Evolutionary conservation across 2,113 vertebrate genomes (phyloP), one percentile per base, ranked within the genome.

Genomic region (Clarias gariepinus): DNA sequence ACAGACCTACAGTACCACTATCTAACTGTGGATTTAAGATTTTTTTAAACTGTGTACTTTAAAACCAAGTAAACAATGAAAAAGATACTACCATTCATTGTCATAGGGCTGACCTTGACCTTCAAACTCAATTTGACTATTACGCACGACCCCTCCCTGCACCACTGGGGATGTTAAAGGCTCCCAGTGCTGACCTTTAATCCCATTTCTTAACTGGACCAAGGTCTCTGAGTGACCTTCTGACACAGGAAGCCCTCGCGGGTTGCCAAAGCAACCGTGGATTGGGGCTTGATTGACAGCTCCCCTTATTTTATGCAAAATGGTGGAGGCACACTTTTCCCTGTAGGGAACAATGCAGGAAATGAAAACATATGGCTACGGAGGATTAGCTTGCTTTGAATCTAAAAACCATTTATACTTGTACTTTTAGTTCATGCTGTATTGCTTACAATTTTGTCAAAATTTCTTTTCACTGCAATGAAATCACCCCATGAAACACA

Each of bases 121-220:
- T 96, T 95, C 94, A 95, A 95, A 94, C 93, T 94, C 93, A 94
- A 94, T 95, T 92, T 95, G 93, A 93, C 93, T 94, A 91, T 95
- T 94, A 93, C 92, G 89, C 82, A 87, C 88, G 89, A 93, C 94
- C 93, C 92, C 91, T 92, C 92, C 92, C 93, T 91, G 85, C 74
- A 80, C 60, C 90, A 93, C 90, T 88, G 91, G 90, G 92, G 93
- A 95, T 95, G 94, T 95, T 94, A 95, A 93, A 92, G 91, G 92
- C 93, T 94, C 93, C 93, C 94, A 88, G 91, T 94, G 94, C 94
- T 96, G 94, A 95, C 95, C 95, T 91, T 92, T 95, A 93, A 94
- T 95, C 94, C 92, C 91, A 93, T 95, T 95, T 96, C 94, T 95
- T 95, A 95, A 95, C 94, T 95, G 94, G 93, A 93, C 94, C 92